A percentile compares a stretch with the other conserved stretches of the same genome.
Conservation (phyloP, 2,113 vertebrate genomes). For the Gnathonemus echidnorhynchus region DNA sequence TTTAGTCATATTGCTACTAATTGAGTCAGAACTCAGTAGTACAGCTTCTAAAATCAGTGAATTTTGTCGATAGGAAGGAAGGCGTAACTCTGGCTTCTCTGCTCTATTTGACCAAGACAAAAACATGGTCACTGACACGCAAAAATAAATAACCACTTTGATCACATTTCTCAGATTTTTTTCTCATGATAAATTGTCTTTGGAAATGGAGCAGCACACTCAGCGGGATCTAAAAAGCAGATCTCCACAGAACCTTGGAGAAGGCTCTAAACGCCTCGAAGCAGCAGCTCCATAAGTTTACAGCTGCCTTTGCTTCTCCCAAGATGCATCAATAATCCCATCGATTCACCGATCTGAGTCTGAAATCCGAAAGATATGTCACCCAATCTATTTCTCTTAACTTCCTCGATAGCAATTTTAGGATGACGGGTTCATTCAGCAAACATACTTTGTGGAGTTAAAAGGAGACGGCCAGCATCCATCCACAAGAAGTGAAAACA, state of each 20-base stretch:
- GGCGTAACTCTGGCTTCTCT: background rate
- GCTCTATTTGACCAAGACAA: background rate
- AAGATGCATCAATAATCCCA: background rate
- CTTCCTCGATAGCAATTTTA: background rate
- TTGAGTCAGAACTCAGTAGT: background rate
- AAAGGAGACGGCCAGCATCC: background rate
- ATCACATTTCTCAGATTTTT: background rate
- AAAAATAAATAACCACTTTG: constrained; percentile 1
- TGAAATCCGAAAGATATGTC: background rate
- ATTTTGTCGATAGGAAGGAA: background rate
- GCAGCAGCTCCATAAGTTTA: background rate
- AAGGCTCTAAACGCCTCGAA: background rate
- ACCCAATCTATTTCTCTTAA: background rate
- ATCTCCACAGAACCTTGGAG: background rate
- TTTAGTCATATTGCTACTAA: background rate
- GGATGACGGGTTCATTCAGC: background rate
- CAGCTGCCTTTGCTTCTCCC: background rate
- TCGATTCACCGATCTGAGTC: background rate
- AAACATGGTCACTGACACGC: background rate
- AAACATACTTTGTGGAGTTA: background rate
- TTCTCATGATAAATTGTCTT: background rate
- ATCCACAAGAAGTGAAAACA: background rate
- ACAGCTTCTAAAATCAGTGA: background rate
- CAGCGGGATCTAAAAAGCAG: background rate
- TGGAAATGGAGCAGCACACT: background rate